Conservation (phyloP, 2,888 invertebrate genomes). For the Thumatha senex region DNA sequence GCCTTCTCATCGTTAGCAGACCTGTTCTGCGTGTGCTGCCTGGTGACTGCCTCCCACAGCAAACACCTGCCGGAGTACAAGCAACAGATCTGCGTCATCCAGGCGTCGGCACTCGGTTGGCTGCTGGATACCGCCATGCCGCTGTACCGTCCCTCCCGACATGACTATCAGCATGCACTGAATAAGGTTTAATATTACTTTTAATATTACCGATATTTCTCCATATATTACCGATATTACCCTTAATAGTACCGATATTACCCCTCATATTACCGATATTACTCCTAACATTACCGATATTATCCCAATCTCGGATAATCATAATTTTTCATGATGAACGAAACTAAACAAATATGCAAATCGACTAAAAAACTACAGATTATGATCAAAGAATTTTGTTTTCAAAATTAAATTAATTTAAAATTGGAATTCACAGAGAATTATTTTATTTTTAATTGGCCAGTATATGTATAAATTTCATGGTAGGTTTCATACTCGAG, state of each 20-base stretch:
- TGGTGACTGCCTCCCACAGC: constrained; percentile 87
- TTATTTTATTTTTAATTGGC: too few species aligned
- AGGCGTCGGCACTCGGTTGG: constrained; percentile 95
- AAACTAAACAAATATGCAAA: too few species aligned
- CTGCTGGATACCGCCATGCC: constrained; percentile 91
- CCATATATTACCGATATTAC: background rate
- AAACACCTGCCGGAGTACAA: constrained; percentile 73
- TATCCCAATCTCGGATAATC: too few species aligned
- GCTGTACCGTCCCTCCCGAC: constrained; percentile 87
- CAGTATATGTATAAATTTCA: too few species aligned
- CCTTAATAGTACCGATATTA: background rate
- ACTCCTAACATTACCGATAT: too few species aligned
- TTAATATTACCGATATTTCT: background rate
- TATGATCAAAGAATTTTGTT: too few species aligned
- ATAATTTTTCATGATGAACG: too few species aligned
- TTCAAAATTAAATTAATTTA: too few species aligned
- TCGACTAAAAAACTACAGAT: too few species aligned
- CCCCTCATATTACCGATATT: too few species aligned
- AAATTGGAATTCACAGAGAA: too few species aligned
- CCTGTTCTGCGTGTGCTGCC: constrained; percentile 92
- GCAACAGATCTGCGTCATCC: constrained; percentile 83
- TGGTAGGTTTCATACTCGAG: too few species aligned
- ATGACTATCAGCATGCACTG: constrained; percentile 89
- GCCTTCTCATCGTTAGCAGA: constrained; percentile 93
- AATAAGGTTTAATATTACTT: constrained; percentile 85